Conservation (phyloP, 2,797 vertebrate species). For the Acanthopagrus latus region DNA sequence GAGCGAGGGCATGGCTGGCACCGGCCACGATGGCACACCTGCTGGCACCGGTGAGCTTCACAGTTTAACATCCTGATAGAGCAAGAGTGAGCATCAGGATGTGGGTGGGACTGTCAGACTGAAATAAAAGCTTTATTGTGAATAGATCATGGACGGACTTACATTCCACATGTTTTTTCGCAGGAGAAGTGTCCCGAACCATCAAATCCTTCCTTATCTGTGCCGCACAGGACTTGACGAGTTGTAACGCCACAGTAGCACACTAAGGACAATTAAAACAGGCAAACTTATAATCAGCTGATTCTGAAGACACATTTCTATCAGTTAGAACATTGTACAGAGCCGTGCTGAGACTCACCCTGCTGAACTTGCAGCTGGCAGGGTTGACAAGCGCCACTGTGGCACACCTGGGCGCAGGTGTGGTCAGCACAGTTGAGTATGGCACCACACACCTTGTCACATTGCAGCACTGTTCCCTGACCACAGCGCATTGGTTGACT, state of each 20-base stretch:
- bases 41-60: conserved; percentile 90
- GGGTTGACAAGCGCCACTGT: conserved; percentile 90
- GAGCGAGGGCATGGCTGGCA: conserved; percentile 92
- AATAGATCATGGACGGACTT: conserved; percentile 69
- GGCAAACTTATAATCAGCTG: background rate
- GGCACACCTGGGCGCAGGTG: conserved; percentile 92
- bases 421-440: conserved; percentile 93
- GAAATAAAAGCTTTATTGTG: background rate
- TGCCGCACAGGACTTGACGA: conserved; percentile 91
- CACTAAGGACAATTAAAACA: conserved; percentile 75
- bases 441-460: conserved; percentile 90
- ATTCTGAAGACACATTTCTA: background rate
- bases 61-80: conserved; percentile 91
- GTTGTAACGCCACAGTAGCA: conserved; percentile 92
- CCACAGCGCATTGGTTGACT: conserved; percentile 97
- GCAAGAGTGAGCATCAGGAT: background rate
- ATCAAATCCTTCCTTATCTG: conserved; percentile 88
- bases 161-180: conserved; percentile 93
- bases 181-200: conserved; percentile 93
- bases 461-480: conserved; percentile 89
- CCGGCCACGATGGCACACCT: conserved; percentile 90
- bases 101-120: background rate
- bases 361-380: conserved; percentile 92
- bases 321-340: too few relatives aligned
- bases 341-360: conserved; percentile 80